Base-by-base conservation (phyloP, 2,888 invertebrate species). In the Taphrorychus bicolor region DNA sequence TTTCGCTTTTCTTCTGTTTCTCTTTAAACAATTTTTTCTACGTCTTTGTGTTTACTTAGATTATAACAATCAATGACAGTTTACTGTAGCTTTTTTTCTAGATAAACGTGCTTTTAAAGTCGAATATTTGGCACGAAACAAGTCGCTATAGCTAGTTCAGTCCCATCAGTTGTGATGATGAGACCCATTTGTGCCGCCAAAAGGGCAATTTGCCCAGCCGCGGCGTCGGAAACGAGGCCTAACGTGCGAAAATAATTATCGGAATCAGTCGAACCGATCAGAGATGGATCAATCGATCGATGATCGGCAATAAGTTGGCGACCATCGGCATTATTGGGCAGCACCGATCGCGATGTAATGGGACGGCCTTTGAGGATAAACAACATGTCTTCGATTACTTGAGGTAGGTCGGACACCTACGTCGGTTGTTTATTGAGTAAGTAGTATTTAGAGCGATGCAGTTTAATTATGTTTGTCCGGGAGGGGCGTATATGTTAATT, bases 331-430 rank as follows among this genome's bases (percentile, higher is more conserved):
- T n/a, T 59, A 54, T 60, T 63, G 63, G 48, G 58, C 51, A 17
- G 51, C 21, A 19, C 60, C 60, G 66, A 60, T 56, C 48, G 54
- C 45, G 59, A 54, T 54, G 57, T 66, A 66, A 60, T 66, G 40
- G 56, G 51, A 19, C 51, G 48, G 54, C 66, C 66, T 66, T 59
- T 66, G 66, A 59, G 66, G 41, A 59, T 66, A 40, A 14, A 53
- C 54, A 52, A 69, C 69, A 69, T 59, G 57, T 65, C 69, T 64
- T 69, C 65, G 64, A 69, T 69, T 69, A 60, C 60, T 65, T 65
- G 58, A 57, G 54, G 52, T 58, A 61, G 62, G 67, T 59, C 62
- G 62, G 45, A 63, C 63, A 52, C 41, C 51, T 51, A 51, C 51
- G 21, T 22, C 1, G 16, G 16, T n/a, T 45, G 45, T 45, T 45